Evolutionary conservation across 1,140 invertebrate species (phyloP).

Genomic region (Teleopsis dalmanni): DNA sequence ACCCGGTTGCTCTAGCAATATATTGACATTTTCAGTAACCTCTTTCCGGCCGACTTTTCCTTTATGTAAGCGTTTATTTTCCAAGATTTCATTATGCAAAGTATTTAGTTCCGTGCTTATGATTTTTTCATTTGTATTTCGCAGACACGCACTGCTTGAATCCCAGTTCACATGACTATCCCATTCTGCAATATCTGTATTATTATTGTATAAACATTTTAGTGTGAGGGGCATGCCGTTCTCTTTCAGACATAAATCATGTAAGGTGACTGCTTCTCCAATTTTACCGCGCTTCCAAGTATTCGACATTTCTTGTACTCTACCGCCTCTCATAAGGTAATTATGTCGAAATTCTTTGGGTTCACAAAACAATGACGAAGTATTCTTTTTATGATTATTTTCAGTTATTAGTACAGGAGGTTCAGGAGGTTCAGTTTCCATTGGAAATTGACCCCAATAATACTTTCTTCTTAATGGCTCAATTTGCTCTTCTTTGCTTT

Average conservation of each 20-base stretch:
- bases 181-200: constrained; percentile 9
- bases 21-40: constrained; percentile 12
- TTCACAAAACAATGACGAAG: neutral
- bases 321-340: constrained; percentile 3
- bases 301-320: constrained; percentile 10
- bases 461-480: too few relatives aligned
- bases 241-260: constrained; percentile 23
- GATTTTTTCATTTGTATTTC: constrained; percentile 12
- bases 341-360: constrained; percentile 11
- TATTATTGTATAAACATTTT: constrained; percentile 11
- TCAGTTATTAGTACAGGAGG: too few relatives aligned
- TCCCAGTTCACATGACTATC: constrained; percentile 18
- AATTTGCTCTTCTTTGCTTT: too few relatives aligned
- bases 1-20: constrained; percentile 17
- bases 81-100: constrained; percentile 19
- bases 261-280: constrained; percentile 21
- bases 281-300: constrained; percentile 24
- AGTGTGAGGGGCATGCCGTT: constrained; percentile 34
- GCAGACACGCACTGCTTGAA: constrained; percentile 6
- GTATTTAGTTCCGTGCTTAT: constrained; percentile 18
- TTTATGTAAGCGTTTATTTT: neutral
- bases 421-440: too few relatives aligned
- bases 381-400: too few relatives aligned
- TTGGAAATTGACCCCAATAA: too few relatives aligned
- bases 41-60: neutral